Conservation (phyloP, 2,113 vertebrate genomes). For the human (Homo sapiens) region DNA sequence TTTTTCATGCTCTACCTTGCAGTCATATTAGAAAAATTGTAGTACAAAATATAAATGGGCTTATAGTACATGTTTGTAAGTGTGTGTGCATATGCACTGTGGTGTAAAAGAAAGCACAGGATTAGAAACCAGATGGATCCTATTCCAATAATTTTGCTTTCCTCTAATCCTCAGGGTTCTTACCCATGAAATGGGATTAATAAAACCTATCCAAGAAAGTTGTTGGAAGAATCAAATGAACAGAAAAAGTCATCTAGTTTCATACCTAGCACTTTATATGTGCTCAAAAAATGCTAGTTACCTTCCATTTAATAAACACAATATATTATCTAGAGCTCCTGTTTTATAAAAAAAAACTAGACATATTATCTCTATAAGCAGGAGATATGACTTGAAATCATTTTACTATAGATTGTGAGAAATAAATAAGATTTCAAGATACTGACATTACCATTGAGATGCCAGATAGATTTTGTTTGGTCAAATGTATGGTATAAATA, state of each 20-base stretch:
- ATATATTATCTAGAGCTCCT: neutral
- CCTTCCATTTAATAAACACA: neutral
- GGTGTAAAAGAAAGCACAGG: neutral
- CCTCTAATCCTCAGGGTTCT: neutral
- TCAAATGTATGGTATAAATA: neutral
- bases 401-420: neutral
- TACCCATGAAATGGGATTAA: neutral
- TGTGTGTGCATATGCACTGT: accelerated
- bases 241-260: neutral
- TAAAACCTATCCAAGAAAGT: neutral
- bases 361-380: neutral
- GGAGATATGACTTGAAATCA: neutral
- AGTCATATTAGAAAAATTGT: neutral
- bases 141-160: neutral
- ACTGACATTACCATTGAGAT: neutral
- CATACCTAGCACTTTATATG: neutral
- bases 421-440: neutral
- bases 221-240: slow-evolving; percentile 3
- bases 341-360: neutral
- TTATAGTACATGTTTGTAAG: neutral
- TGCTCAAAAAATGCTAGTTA: neutral
- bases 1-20: neutral
- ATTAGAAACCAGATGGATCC: neutral
- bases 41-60: neutral
- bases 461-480: neutral